Conservation (phyloP, 2,113 vertebrate species). For the Uropsilus gracilis region DNA sequence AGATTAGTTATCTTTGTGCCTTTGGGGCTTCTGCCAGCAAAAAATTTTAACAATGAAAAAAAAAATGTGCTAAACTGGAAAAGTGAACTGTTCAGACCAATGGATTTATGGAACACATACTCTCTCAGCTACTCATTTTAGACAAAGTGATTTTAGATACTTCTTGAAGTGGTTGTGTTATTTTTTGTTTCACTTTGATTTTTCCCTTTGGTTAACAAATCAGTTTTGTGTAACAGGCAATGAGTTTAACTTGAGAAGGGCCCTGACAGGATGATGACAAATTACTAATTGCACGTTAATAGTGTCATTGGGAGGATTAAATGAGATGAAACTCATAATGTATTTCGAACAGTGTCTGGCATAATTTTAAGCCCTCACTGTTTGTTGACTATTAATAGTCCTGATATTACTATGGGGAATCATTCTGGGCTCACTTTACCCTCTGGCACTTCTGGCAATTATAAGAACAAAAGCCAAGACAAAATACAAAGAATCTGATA, state of each 20-base stretch:
- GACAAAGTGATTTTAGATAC: background rate
- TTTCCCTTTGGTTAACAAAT: background rate
- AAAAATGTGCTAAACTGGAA: rapidly evolving
- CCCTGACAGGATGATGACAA: background rate
- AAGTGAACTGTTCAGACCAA: background rate
- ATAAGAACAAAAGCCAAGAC: background rate
- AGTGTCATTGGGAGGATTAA: background rate
- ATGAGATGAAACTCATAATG: background rate
- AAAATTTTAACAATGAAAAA: background rate
- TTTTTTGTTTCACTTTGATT: constrained; percentile 30
- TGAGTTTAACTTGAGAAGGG: constrained; percentile 62
- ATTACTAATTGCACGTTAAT: background rate
- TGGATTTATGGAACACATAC: background rate
- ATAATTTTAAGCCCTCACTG: background rate
- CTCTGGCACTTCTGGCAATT: background rate
- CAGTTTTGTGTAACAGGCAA: background rate
- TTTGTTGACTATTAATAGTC: background rate
- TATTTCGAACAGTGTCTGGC: background rate
- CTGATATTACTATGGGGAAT: background rate
- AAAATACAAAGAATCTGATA: background rate
- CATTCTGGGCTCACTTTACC: background rate
- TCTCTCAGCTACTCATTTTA: background rate
- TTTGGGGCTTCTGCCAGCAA: background rate
- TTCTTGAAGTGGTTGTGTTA: constrained; percentile 69
- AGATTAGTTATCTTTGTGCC: background rate